phyloP scores from a whole-genome alignment of 2,113 vertebrate species.

The Mohoua ochrocephala region DNA sequence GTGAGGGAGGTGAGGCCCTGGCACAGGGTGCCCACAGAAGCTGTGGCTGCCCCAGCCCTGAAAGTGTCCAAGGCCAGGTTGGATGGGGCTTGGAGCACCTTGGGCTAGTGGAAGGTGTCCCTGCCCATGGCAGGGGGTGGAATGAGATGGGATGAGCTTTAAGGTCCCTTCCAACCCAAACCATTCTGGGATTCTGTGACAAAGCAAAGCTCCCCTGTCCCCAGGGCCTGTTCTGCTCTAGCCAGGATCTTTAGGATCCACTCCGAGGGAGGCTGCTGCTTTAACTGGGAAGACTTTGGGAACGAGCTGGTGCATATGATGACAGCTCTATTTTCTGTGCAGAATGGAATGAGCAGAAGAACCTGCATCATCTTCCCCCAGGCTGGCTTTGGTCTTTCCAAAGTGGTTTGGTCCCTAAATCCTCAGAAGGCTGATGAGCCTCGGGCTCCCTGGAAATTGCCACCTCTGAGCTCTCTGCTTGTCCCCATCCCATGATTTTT shows the following conservation, averaged over 20 bases:
- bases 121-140: neutral
- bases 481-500: neutral
- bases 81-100: fast-evolving
- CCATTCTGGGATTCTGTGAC: neutral
- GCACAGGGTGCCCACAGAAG: neutral
- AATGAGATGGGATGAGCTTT: fast-evolving
- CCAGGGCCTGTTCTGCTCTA: neutral
- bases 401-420: neutral
- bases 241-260: neutral
- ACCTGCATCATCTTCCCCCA: neutral
- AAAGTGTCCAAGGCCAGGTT: neutral
- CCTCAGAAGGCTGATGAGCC: neutral
- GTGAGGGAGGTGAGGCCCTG: fast-evolving
- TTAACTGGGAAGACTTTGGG: neutral
- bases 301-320: neutral
- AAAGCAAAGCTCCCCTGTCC: neutral
- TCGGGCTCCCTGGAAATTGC: neutral
- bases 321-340: neutral
- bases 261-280: neutral
- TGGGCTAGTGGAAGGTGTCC: fast-evolving
- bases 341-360: neutral
- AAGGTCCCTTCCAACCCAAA: neutral
- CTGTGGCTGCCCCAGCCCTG: neutral
- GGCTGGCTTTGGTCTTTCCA: neutral
- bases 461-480: neutral